phyloP scores from a whole-genome alignment of 2,797 vertebrate genomes.

The Malurus splendens region DNA sequence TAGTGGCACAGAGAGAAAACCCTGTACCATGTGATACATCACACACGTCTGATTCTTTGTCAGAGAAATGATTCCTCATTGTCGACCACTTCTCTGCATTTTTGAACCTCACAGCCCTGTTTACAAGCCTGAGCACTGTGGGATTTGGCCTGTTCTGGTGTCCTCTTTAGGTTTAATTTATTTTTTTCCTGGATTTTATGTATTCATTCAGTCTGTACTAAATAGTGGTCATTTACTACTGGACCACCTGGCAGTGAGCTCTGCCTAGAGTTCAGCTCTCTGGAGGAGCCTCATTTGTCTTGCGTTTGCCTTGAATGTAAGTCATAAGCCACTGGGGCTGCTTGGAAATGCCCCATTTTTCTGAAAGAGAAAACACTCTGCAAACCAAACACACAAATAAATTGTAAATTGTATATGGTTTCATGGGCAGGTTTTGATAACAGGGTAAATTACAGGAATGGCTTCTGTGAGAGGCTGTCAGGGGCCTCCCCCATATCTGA shows the following conservation, averaged over 20 bases:
- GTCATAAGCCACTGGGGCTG: background rate
- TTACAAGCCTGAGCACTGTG: background rate
- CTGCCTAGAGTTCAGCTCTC: background rate
- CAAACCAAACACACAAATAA: background rate
- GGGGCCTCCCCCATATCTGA: background rate
- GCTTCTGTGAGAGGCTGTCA: background rate
- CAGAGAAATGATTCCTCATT: background rate
- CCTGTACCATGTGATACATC: rapidly evolving
- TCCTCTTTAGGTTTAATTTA: background rate
- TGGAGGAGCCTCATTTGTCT: background rate
- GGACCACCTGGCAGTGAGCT: background rate
- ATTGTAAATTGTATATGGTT: background rate
- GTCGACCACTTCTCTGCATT: background rate
- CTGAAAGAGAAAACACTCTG: background rate
- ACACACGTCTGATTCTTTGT: background rate
- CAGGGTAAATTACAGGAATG: background rate
- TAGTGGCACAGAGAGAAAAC: background rate
- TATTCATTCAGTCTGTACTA: background rate
- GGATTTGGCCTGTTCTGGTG: background rate
- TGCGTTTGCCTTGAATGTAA: background rate
- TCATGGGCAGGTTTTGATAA: background rate
- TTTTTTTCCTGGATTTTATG: background rate
- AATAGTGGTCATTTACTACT: background rate
- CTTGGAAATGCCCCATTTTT: background rate
- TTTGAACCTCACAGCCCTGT: background rate